Evolutionary conservation across 2,888 invertebrate genomes (phyloP).

Genomic region (Adelphocoris suturalis): DNA sequence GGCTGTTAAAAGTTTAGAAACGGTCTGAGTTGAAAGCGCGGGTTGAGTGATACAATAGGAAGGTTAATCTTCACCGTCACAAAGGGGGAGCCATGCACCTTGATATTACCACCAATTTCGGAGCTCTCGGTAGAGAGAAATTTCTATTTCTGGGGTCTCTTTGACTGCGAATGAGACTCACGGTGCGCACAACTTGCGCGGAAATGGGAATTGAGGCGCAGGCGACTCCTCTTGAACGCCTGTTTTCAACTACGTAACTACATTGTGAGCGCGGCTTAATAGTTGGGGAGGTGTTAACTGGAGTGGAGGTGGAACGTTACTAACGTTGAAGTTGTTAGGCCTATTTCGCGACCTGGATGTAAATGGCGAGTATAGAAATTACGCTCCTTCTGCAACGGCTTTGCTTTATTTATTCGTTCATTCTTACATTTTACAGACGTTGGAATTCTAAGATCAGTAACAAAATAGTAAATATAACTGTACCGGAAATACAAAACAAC

Average conservation of each 20-base stretch:
- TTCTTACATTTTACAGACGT: no score
- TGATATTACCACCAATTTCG: slow-evolving; percentile 34
- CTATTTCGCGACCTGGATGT: not conserved
- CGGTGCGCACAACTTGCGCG: not conserved
- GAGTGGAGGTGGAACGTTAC: not conserved
- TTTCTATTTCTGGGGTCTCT: not conserved
- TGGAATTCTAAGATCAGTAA: no score
- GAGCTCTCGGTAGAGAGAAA: not conserved
- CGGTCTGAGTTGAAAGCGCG: slow-evolving; percentile 15
- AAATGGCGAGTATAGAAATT: not conserved
- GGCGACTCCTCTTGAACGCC: not conserved
- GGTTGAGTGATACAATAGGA: slow-evolving; percentile 35
- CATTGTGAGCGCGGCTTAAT: not conserved
- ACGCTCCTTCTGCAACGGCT: no score
- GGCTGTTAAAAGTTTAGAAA: slow-evolving; percentile 33
- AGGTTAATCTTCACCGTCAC: not conserved
- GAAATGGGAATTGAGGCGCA: not conserved
- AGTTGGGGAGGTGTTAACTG: not conserved
- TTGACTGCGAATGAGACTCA: not conserved
- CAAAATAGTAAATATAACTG: no score
- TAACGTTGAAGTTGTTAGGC: not conserved
- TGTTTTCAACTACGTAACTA: not conserved
- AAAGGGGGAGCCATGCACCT: slow-evolving; percentile 22
- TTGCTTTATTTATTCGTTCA: no score
- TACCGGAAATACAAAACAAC: no score